Conservation (phyloP, 2,113 vertebrate species). For the Serilophus lunatus region DNA sequence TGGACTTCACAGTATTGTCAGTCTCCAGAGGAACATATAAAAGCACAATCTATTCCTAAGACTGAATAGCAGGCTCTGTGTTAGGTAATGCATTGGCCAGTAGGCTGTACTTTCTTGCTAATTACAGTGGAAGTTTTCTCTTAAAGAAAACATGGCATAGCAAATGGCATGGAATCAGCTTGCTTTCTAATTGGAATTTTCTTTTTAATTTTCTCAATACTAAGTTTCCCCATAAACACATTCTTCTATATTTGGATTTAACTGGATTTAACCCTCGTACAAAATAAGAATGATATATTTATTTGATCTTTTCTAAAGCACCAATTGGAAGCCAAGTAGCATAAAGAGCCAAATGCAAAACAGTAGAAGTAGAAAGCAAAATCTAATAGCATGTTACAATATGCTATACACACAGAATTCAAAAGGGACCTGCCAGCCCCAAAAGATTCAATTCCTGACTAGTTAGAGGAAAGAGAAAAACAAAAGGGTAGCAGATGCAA, state of each 20-base stretch:
- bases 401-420: conserved; percentile 43
- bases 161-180: conserved; percentile 30
- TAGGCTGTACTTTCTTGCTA: conserved; percentile 44
- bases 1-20: not conserved
- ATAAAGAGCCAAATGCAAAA: conserved; percentile 47
- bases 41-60: conserved; percentile 7
- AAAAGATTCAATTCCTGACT: conserved; percentile 61
- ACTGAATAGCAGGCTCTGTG: not conserved
- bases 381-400: conserved; percentile 61
- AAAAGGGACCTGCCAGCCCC: conserved; percentile 52
- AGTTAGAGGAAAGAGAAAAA: conserved; percentile 55
- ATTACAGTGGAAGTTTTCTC: conserved; percentile 44
- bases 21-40: conserved; percentile 35
- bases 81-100: not conserved
- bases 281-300: conserved; percentile 55
- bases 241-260: conserved; percentile 34
- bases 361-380: conserved; percentile 45
- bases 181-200: conserved; percentile 35
- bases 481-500: conserved; percentile 73
- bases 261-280: conserved; percentile 23
- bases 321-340: conserved; percentile 35
- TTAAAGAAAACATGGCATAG: conserved; percentile 48
- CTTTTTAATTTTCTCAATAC: conserved; percentile 11
- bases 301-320: conserved; percentile 54
- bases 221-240: conserved; percentile 41